Conservation (phyloP, 1,140 invertebrate genomes). For the Lordiphosa clarofinis region DNA sequence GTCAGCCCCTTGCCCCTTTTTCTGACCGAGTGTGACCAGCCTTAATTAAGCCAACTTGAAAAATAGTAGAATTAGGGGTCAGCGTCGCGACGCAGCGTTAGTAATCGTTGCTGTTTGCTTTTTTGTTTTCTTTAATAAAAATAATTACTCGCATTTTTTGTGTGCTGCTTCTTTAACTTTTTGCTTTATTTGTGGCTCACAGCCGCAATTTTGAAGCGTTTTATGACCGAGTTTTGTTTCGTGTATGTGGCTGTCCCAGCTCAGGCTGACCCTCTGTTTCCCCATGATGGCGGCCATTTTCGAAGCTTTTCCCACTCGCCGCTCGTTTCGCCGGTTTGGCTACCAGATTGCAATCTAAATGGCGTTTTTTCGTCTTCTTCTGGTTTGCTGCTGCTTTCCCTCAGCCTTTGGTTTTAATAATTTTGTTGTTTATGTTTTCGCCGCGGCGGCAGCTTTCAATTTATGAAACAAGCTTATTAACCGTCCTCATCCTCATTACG, state of each 20-base stretch:
- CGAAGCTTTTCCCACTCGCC: slow-evolving; percentile 53
- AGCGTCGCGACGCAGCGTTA: slow-evolving; percentile 32
- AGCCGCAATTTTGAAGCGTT: slow-evolving; percentile 70
- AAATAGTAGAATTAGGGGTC: slow-evolving; percentile 18
- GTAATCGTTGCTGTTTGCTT: slow-evolving; percentile 24
- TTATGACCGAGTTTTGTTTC: slow-evolving; percentile 69
- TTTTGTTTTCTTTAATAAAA: slow-evolving; percentile 60
- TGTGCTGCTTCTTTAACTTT: slow-evolving; percentile 29
- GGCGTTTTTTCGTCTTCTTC: slow-evolving; percentile 44
- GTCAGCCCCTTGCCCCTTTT: not conserved
- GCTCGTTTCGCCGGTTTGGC: slow-evolving; percentile 33
- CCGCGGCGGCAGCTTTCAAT: slow-evolving; percentile 64
- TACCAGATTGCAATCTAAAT: slow-evolving; percentile 71
- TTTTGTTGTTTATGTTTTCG: slow-evolving; percentile 36
- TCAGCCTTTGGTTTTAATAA: slow-evolving; percentile 55
- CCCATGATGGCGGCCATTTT: slow-evolving; percentile 54
- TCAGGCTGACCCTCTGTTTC: not conserved
- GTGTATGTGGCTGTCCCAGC: slow-evolving; percentile 38
- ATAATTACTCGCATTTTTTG: slow-evolving; percentile 65
- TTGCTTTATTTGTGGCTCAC: slow-evolving; percentile 56
- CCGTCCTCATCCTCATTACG: slow-evolving; percentile 32
- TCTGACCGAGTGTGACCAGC: slow-evolving; percentile 30
- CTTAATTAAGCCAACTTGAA: slow-evolving; percentile 35
- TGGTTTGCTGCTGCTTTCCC: slow-evolving; percentile 25
- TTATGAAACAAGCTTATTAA: slow-evolving; percentile 75